A percentile compares a stretch with the other conserved stretches of the same genome.
Evolutionary conservation across 1,140 invertebrate species (phyloP).

Genomic region (Brachionus calyciflorus): DNA sequence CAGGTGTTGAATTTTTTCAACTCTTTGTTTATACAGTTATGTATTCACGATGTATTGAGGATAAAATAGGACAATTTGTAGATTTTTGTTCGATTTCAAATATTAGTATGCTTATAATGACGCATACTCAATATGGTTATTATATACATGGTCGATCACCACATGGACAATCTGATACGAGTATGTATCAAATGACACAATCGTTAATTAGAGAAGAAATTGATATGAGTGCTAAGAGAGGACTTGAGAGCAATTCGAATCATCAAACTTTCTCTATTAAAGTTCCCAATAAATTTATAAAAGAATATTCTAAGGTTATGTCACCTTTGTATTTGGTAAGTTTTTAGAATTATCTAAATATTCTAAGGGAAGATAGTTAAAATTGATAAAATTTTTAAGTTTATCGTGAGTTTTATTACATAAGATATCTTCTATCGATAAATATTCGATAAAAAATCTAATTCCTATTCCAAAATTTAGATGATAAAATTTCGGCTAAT

Average conservation of each 20-base stretch:
- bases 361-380: too few relatives aligned
- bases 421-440: too few relatives aligned
- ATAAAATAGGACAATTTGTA: slow-evolving; percentile 74
- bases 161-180: slow-evolving; percentile 79
- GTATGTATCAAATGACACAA: slow-evolving; percentile 74
- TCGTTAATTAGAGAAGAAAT: slow-evolving; percentile 74
- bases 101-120: slow-evolving; percentile 76
- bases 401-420: too few relatives aligned
- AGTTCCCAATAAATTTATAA: slow-evolving; percentile 67
- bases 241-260: slow-evolving; percentile 73
- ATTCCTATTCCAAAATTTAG: too few relatives aligned
- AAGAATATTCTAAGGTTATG: slow-evolving; percentile 65
- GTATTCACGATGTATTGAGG: slow-evolving; percentile 64
- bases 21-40: not conserved
- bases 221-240: slow-evolving; percentile 74
- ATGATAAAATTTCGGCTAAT: too few relatives aligned
- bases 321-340: slow-evolving; percentile 18
- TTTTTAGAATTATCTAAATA: not conserved
- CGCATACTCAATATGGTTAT: slow-evolving; percentile 71
- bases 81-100: slow-evolving; percentile 79
- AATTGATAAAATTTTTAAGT: too few relatives aligned
- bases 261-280: slow-evolving; percentile 77
- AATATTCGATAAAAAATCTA: too few relatives aligned
- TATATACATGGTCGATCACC: slow-evolving; percentile 84
- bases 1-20: slow-evolving; percentile 1